Base-by-base conservation (phyloP, 2,888 invertebrate genomes). In the Ennomos fuscantarius region DNA sequence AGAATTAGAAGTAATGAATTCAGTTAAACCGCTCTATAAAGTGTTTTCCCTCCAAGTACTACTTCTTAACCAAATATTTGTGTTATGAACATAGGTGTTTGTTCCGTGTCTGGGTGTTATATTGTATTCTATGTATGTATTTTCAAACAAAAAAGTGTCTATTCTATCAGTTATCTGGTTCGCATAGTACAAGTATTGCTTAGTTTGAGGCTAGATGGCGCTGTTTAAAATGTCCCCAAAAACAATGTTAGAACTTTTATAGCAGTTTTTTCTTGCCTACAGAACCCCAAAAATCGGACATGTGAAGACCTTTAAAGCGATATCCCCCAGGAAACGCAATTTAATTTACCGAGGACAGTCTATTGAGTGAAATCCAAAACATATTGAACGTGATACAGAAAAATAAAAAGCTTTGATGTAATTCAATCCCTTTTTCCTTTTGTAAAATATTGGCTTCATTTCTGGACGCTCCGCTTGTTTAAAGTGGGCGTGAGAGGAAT, bases 331-430 rank as follows among this genome's bases (percentile, higher is more conserved):
- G 82, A 76, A 79, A 74, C 72, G 69, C 84, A 89, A 91, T 91
- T 91, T 89, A 89, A 90, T 91, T 90, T 88, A 74, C 77, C 71
- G 51, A 76, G 82, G 86, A 83, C 87, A 79, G 78, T 76, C 79
- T 76, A 84, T 86, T 84, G 86, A 85, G 83, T 81, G 87, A 86
- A 91, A 90, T 89, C 86, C 82, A 78, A 86, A 89, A 86, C 89
- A 89, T 88, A 89, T 86, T 84, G 89, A 82, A 83, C 81, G 78
- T 66, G 73, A 76, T 76, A 77, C 69, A 68, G 74, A 80, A 83
- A 78, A 61, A 66, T 57, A 81, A 76, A 79, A 80, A 77, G 86
- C 87, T 87, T 88, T 87, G 89, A 89, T 83, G 86, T 89, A 82
- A 89, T 84, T 74, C 78, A 72, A 83, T 79, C 81, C 81, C 80